Base-by-base conservation (phyloP, 2,113 vertebrate species). In the Rhipidura dahli region DNA sequence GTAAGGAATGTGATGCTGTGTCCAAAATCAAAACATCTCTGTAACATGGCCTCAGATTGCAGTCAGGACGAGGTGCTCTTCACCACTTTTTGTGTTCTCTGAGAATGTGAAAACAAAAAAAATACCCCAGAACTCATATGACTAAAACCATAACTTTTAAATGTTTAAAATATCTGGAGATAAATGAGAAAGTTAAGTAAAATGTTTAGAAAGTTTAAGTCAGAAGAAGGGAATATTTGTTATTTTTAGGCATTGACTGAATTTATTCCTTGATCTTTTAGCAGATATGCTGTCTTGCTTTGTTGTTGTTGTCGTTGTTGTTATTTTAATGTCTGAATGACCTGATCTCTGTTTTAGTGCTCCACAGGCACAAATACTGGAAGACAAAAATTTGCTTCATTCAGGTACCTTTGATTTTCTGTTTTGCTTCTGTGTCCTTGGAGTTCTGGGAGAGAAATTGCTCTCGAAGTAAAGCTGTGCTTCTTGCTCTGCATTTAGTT, bases 71-170 rank as follows among this genome's bases (percentile, higher is more conserved):
- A 78, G 12, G 7, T 3, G 0, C 5, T 21, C 10, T 44, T 53
- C 69, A 37, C 23, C 39, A 50, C 3, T 39, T 69, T 13, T 26
- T 60, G 1, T 61, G 7, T 35, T 69, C 14, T 63, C 12, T 81
- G 54, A n/a, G 21, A 65, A 89, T 39, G 33, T 24, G 59, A 79
- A 86, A 84, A 50, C 19, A 70, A 12, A 44, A 14, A 39, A 51
- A 21, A 0, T 1, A 1, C 1, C 2, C 3, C 7, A 65, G 31
- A 65, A 76, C 5, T 57, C 23, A 44, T 10, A 51, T 33, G 3
- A 66, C 35, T 60, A 37, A 64, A 94, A 51, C 0, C 5, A 56
- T 2, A 0, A n/a, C 24, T 68, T 91, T 20, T 11, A 8, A 64
- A 68, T 50, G 6, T 13, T 80, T 42, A 26, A 90, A 73, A 73